Evolutionary conservation across 2,113 vertebrate genomes (phyloP).

Genomic region (Stigmatopora nigra): DNA sequence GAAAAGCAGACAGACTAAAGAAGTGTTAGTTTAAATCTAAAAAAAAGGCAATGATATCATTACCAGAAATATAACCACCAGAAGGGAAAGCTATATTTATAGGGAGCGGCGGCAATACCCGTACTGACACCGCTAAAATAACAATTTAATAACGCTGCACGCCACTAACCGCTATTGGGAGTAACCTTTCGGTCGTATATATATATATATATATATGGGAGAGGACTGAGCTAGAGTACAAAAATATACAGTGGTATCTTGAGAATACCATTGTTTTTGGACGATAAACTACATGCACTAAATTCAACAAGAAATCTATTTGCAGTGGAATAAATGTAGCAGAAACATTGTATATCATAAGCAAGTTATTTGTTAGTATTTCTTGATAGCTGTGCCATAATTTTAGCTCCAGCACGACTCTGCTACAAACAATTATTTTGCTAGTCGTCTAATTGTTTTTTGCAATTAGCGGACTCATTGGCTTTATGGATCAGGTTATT

Average conservation of each 20-base stretch:
- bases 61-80: conserved; percentile 29
- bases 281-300: no score
- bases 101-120: conserved; percentile 15
- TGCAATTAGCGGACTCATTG: no score
- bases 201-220: conserved; percentile 1
- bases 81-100: conserved; percentile 44
- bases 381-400: no score
- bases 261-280: background rate
- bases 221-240: background rate
- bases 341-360: no score
- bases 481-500: no score
- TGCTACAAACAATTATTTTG: no score
- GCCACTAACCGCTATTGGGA: conserved; percentile 15
- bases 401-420: no score
- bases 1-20: conserved; percentile 1
- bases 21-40: conserved; percentile 8
- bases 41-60: conserved; percentile 27
- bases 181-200: background rate
- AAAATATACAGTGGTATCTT: background rate
- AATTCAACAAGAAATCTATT: no score
- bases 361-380: no score
- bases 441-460: no score
- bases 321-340: no score
- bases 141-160: conserved; percentile 30
- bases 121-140: conserved; percentile 33